These are phyloP conservation scores for Ceratosolen fusciceps DNA, from an alignment of 1,140 invertebrate genomes.

Conservation along the genomic window DNA sequence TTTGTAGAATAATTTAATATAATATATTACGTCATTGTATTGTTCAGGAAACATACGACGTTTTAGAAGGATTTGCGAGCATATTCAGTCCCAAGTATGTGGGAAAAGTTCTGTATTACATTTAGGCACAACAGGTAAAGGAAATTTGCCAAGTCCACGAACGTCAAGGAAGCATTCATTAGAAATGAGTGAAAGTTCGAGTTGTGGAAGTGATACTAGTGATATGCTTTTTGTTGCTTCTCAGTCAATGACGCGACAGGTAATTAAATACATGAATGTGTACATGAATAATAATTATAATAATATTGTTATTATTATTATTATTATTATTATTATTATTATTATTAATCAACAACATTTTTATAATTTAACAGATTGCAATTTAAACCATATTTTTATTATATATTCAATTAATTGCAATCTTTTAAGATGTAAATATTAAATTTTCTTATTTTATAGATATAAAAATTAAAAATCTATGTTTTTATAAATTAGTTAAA, in stretches of 20 bases:
- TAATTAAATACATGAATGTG: constrained; percentile 52
- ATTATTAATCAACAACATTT: neutral
- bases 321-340: neutral
- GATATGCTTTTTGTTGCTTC: constrained; percentile 77
- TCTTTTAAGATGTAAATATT: too few species aligned
- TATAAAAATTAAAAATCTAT: too few species aligned
- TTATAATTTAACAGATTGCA: neutral
- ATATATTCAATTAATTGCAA: too few species aligned
- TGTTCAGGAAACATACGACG: constrained; percentile 89
- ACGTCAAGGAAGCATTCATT: constrained; percentile 78
- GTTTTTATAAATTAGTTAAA: too few species aligned
- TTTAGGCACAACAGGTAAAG: constrained; percentile 73
- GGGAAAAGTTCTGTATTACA: constrained; percentile 66
- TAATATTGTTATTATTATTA: neutral
- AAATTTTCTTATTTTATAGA: too few species aligned
- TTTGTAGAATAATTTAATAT: neutral
- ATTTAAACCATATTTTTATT: too few species aligned
- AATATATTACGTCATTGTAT: neutral
- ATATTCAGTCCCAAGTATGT: constrained; percentile 92
- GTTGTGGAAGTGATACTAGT: constrained; percentile 86
- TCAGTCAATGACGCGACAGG: constrained; percentile 75
- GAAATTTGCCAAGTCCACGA: constrained; percentile 79
- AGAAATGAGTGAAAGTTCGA: constrained; percentile 84
- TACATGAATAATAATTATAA: too few species aligned
- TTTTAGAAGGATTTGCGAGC: constrained; percentile 95